These are phyloP conservation scores for Panulirus ornatus DNA, from an alignment of 1,140 invertebrate genomes.

Conservation along the genomic window DNA sequence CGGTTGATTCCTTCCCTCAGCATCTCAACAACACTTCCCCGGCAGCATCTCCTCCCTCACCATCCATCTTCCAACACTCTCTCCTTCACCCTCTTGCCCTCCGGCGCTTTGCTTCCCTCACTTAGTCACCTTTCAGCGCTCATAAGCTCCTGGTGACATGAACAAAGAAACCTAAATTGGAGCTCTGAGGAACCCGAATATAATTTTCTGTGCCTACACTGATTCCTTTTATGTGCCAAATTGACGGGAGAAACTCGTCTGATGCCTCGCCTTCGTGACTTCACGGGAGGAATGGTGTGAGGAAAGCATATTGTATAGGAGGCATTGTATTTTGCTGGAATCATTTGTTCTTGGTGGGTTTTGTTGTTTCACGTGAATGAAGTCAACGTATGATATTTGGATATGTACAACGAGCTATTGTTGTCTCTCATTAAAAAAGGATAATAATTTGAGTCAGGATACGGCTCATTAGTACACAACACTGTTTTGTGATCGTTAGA, in stretches of 20 bases:
- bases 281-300: background rate
- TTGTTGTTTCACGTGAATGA: no score
- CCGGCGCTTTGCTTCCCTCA: constrained; percentile 39
- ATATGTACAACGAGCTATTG: no score
- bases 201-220: constrained; percentile 35
- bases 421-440: no score
- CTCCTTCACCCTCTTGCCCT: constrained; percentile 25
- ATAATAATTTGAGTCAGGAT: no score
- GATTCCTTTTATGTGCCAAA: constrained; percentile 33
- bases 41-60: background rate
- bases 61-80: background rate
- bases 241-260: constrained; percentile 32
- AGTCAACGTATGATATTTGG: no score
- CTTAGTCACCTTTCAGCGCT: constrained; percentile 63
- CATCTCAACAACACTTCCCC: constrained; percentile 3
- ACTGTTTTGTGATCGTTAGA: no score
- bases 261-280: background rate
- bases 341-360: no score
- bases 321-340: no score
- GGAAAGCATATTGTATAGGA: background rate
- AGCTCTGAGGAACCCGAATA: constrained; percentile 36
- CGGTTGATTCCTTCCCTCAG: background rate
- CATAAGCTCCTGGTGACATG: constrained; percentile 54
- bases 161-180: constrained; percentile 58
- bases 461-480: no score